Evolutionary conservation across 2,797 vertebrate genomes (phyloP), one percentile per base, ranked within the genome.

Genomic region (Anabacerthia variegaticeps): DNA sequence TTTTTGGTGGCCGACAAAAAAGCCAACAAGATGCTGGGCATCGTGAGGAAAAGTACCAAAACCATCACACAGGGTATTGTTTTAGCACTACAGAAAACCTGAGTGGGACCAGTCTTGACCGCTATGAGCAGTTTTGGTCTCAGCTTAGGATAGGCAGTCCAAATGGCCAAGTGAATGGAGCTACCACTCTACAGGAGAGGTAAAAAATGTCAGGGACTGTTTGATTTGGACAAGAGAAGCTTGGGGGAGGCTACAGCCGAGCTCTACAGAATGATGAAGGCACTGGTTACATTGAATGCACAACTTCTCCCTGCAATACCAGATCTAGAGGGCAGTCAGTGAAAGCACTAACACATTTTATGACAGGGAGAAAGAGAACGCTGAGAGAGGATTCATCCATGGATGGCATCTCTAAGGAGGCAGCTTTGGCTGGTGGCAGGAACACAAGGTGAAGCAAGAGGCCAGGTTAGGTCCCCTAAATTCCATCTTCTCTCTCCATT

Each of bases 351-450:
- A 12, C 16, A n/a, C 7, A 22, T 32, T 52, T 52, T 59, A 44
- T 16, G 36, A 10, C 14, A 51, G 58, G 36, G 7, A 16, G 7
- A 10, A 63, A 55, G 32, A 0, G 1, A 18, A 14, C 34, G 0
- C 22, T 27, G 7, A 18, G 48, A 18, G 48, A 36, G 22, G 43
- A 28, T 28, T n/a, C 11, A 27, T 2, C 4, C 12, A 5, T 5
- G 6, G 13, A 7, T 2, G 20, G 32, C 27, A 26, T 32, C 39
- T 37, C 34, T 23, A 20, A 12, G 2, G 44, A 63, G 41, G 28
- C 19, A 27, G 36, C 24, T 26, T 34, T 9, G 30, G 27, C 56
- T 62, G 75, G 63, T 20, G 13, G 74, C 55, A 49, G 39, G 20
- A 49, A 28, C 8, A 34, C 7, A 15, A 26, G 27, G 32, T 21